Conservation (phyloP, 2,888 invertebrate genomes). For the Dilophus febrilis region DNA sequence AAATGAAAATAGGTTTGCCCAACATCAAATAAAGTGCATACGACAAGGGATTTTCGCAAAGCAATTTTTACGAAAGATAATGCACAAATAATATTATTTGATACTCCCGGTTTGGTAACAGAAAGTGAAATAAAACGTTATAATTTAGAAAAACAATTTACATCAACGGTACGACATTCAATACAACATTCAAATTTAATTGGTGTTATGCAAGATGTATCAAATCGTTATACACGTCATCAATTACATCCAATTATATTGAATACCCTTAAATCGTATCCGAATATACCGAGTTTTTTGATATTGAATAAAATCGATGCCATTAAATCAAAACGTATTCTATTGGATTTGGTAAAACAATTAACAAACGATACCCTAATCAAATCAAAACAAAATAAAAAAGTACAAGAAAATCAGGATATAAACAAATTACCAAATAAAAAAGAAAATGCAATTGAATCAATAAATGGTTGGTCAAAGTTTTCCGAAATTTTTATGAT, state of each 20-base stretch:
- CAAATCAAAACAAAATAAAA: slow-evolving; percentile 13
- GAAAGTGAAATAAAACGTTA: slow-evolving; percentile 39
- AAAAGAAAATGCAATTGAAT: slow-evolving; percentile 3
- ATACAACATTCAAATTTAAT: slow-evolving; percentile 59
- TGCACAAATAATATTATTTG: slow-evolving; percentile 78
- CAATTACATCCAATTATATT: slow-evolving; percentile 51
- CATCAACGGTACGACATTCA: slow-evolving; percentile 33
- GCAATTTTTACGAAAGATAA: slow-evolving; percentile 58
- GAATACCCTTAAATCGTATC: slow-evolving; percentile 44
- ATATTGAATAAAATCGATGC: slow-evolving; percentile 80
- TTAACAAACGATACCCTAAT: slow-evolving; percentile 46
- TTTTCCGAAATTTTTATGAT: slow-evolving; percentile 83
- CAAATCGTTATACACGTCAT: slow-evolving; percentile 49
- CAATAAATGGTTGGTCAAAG: slow-evolving; percentile 43
- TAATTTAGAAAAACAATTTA: slow-evolving; percentile 38
- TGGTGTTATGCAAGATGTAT: slow-evolving; percentile 73
- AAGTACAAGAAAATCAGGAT: slow-evolving; percentile 9
- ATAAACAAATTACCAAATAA: background rate
- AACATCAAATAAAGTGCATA: slow-evolving; percentile 81
- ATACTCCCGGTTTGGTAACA: slow-evolving; percentile 82
- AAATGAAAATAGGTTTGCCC: slow-evolving; percentile 55
- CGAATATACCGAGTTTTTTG: slow-evolving; percentile 48
- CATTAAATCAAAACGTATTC: slow-evolving; percentile 48
- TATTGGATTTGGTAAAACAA: slow-evolving; percentile 52
- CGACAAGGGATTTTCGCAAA: slow-evolving; percentile 55